Conservation (phyloP, 2,888 invertebrate genomes). For the Phyllotreta cruciferae region DNA sequence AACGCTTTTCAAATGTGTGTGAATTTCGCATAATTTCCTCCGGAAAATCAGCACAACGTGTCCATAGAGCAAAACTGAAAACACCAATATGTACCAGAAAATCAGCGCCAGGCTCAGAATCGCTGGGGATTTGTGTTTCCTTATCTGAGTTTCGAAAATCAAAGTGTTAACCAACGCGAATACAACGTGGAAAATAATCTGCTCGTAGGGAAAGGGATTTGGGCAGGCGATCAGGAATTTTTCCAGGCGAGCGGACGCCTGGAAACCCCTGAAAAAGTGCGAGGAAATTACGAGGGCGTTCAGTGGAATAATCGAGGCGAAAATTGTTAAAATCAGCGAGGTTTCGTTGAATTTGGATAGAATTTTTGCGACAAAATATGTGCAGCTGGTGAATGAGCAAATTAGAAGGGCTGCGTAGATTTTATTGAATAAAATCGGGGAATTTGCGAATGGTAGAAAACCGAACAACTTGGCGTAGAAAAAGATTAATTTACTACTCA, state of each 20-base stretch:
- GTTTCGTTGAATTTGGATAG: background rate
- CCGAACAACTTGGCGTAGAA: background rate
- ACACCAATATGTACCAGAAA: constrained; percentile 12
- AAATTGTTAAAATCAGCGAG: background rate
- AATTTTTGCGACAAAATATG: background rate
- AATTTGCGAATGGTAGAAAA: background rate
- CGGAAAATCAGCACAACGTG: constrained; percentile 13
- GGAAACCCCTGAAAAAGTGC: background rate
- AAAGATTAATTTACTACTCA: background rate
- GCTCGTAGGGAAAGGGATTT: constrained; percentile 11
- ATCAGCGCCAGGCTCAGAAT: background rate
- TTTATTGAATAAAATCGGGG: background rate
- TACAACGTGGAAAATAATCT: constrained; percentile 10
- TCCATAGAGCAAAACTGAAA: constrained; percentile 2
- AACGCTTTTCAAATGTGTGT: background rate
- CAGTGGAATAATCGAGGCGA: background rate
- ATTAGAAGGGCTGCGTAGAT: background rate
- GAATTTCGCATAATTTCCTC: constrained; percentile 7
- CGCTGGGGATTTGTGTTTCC: background rate
- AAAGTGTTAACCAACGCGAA: background rate
- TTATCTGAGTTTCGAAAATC: background rate
- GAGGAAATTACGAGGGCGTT: background rate
- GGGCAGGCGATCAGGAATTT: background rate
- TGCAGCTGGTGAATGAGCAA: background rate
- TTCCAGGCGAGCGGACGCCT: background rate